phyloP scores from a whole-genome alignment of 2,888 invertebrate species.

The Ormyrus rosae region DNA sequence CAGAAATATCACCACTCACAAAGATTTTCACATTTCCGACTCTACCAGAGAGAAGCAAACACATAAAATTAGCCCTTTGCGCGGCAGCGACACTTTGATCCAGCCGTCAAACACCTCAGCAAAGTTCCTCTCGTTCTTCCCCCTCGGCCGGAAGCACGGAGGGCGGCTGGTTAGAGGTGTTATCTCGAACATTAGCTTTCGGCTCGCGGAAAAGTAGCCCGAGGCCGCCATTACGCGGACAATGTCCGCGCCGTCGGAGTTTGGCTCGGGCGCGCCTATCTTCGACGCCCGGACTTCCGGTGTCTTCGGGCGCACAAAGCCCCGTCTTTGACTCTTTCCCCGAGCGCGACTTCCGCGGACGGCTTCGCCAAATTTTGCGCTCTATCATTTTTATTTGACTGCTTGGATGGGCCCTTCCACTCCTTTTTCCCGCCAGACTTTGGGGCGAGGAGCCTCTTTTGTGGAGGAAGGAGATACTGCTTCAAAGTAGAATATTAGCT shows the following conservation, averaged over 20 bases:
- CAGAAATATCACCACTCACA: too few relatives aligned
- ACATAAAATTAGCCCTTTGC: conserved; percentile 31
- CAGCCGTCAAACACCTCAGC: neutral
- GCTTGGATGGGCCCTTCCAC: neutral
- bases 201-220: conserved; percentile 71
- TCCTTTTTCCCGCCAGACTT: neutral
- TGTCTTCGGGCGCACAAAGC: conserved; percentile 10
- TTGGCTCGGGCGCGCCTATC: conserved; percentile 52
- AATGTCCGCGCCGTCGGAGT: conserved; percentile 67
- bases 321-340: conserved; percentile 28
- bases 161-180: conserved; percentile 59
- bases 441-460: neutral
- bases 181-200: conserved; percentile 74
- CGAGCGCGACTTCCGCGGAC: conserved; percentile 7
- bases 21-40: too few relatives aligned
- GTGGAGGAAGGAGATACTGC: neutral
- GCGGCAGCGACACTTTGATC: conserved; percentile 24
- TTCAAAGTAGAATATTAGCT: too few relatives aligned
- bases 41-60: neutral
- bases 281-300: conserved; percentile 44
- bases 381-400: conserved; percentile 49
- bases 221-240: conserved; percentile 73
- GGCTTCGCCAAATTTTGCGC: conserved; percentile 37
- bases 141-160: too few relatives aligned
- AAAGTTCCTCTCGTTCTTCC: neutral